Conservation (phyloP, 1,140 invertebrate genomes). For the Chymomyza costata region DNA sequence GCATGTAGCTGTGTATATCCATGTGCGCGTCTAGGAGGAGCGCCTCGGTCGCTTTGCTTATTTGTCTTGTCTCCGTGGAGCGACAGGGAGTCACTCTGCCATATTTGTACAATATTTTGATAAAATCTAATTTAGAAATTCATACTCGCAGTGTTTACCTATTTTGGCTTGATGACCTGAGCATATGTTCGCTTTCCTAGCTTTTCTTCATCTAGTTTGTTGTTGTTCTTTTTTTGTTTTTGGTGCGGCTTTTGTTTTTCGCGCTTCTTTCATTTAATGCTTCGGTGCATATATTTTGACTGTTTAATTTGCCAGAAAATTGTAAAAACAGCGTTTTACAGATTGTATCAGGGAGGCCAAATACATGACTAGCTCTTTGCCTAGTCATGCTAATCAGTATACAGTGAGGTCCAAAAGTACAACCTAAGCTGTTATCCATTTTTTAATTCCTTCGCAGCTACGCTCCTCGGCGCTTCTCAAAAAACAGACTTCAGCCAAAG, state of each 20-base stretch:
- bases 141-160: constrained; percentile 42
- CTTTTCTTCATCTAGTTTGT: not conserved
- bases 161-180: not conserved
- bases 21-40: not conserved
- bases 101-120: constrained; percentile 38
- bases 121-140: constrained; percentile 57
- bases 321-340: not conserved
- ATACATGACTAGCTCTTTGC: not conserved
- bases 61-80: not conserved
- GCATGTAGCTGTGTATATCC: too few relatives aligned
- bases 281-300: constrained; percentile 25
- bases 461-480: too few relatives aligned
- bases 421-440: too few relatives aligned
- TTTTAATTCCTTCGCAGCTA: too few relatives aligned
- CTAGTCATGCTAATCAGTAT: too few relatives aligned
- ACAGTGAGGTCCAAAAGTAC: too few relatives aligned
- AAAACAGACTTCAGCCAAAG: too few relatives aligned
- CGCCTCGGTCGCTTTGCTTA: too few relatives aligned
- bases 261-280: constrained; percentile 12
- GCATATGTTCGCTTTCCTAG: constrained; percentile 3
- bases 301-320: constrained; percentile 44
- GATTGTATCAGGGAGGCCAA: not conserved
- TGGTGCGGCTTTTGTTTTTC: not conserved
- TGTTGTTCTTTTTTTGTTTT: too few relatives aligned
- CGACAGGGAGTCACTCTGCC: not conserved